A percentile compares a stretch with the other conserved stretches of the same genome.
These are phyloP conservation scores for Pelmatolapia mariae DNA, from an alignment of 2,113 vertebrate species.

Conservation along the genomic window DNA sequence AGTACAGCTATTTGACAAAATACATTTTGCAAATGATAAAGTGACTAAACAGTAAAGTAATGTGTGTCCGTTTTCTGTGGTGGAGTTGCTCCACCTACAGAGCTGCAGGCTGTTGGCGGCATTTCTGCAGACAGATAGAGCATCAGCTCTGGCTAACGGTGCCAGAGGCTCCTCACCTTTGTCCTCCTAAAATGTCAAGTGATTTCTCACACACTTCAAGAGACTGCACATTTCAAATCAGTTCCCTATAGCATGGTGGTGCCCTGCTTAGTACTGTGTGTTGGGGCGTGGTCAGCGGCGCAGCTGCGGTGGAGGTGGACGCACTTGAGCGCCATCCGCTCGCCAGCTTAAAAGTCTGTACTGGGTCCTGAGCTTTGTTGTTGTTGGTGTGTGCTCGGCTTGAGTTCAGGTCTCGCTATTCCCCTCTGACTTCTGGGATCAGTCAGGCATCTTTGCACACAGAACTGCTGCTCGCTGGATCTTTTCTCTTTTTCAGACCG, in stretches of 20 bases:
- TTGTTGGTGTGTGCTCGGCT: background rate
- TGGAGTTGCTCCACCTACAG: background rate
- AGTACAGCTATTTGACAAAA: background rate
- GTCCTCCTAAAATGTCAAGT: background rate
- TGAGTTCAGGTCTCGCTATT: background rate
- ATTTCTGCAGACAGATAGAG: background rate
- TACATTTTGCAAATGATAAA: background rate
- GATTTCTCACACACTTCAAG: background rate
- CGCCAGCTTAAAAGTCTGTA: background rate
- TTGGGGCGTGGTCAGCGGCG: accelerated
- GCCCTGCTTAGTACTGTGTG: background rate
- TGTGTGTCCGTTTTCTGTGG: accelerated
- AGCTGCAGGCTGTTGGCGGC: background rate
- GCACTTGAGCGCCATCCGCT: background rate
- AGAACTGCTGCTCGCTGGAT: background rate
- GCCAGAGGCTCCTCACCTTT: background rate
- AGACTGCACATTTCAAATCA: background rate
- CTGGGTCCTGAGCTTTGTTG: background rate
- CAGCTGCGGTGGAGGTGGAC: background rate
- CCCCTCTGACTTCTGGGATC: background rate
- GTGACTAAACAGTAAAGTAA: background rate
- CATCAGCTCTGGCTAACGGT: background rate
- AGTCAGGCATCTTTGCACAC: background rate
- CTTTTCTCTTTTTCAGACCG: background rate
- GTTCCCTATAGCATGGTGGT: background rate